phyloP scores from a whole-genome alignment of 1,140 invertebrate genomes.

The Drosophila lini region DNA sequence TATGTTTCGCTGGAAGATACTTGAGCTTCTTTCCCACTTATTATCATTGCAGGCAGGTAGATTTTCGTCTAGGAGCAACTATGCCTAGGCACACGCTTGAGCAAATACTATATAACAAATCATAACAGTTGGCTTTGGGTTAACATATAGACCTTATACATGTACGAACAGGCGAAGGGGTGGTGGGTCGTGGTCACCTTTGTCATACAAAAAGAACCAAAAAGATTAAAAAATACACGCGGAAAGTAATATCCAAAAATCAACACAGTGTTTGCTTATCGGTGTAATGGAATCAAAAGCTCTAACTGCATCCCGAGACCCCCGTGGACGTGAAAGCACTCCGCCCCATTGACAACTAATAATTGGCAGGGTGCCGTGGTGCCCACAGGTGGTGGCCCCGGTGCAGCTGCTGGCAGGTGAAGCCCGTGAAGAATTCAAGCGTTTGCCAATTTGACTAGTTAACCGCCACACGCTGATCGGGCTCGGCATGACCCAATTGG shows the following conservation, averaged over 20 bases:
- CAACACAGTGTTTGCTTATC: constrained; percentile 71
- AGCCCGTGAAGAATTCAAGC: constrained; percentile 41
- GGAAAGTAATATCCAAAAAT: constrained; percentile 79
- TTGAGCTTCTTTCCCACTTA: constrained; percentile 68
- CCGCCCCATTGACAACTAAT: not conserved
- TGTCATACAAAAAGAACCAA: constrained; percentile 48
- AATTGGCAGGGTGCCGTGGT: constrained; percentile 18
- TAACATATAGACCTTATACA: constrained; percentile 47
- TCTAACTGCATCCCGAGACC: constrained; percentile 27
- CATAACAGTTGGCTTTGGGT: constrained; percentile 41
- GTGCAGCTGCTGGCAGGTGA: constrained; percentile 53
- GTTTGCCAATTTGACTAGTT: constrained; percentile 70
- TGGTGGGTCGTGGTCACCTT: constrained; percentile 10
- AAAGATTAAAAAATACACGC: constrained; percentile 78
- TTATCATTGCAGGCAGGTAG: constrained; percentile 49
- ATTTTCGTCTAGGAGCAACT: constrained; percentile 41
- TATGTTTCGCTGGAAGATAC: constrained; percentile 73
- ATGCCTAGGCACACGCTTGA: constrained; percentile 58
- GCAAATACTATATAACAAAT: constrained; percentile 70
- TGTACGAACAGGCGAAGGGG: constrained; percentile 31
- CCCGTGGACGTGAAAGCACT: not conserved
- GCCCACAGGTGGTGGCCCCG: constrained; percentile 22
- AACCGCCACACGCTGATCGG: constrained; percentile 41
- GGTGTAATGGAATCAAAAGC: constrained; percentile 73
- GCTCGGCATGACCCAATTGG: constrained; percentile 21